These are phyloP conservation scores for Archaeoteleia sp. DNA, from an alignment of 2,888 invertebrate species.

Conservation along the genomic window DNA sequence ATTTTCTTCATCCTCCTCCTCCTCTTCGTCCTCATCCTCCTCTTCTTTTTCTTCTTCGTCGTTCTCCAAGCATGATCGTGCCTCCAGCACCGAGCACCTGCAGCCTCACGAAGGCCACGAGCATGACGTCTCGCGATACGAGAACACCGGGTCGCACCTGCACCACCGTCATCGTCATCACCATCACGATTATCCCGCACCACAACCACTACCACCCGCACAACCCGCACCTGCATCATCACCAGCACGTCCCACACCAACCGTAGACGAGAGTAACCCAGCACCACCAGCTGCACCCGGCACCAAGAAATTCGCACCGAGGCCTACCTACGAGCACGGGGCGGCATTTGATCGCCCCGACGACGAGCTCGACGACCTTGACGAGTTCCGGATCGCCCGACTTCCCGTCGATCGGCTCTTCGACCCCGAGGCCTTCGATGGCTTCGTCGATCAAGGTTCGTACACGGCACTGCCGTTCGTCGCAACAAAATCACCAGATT, in stretches of 20 bases:
- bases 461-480: constrained; percentile 74
- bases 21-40: constrained; percentile 58
- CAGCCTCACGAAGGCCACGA: constrained; percentile 54
- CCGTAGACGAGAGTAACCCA: constrained; percentile 66
- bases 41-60: constrained; percentile 64
- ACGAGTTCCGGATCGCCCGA: constrained; percentile 72
- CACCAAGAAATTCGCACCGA: constrained; percentile 70
- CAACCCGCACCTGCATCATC: constrained; percentile 61
- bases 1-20: constrained; percentile 55
- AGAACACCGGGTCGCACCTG: constrained; percentile 65
- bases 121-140: constrained; percentile 46
- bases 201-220: constrained; percentile 64
- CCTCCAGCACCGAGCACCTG: constrained; percentile 67
- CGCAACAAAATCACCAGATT: neutral
- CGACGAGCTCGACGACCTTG: constrained; percentile 75
- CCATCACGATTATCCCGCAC: constrained; percentile 63
- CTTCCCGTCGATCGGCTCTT: constrained; percentile 79
- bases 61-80: constrained; percentile 70
- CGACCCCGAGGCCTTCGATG: constrained; percentile 79
- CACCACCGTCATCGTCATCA: constrained; percentile 72
- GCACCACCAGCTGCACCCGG: constrained; percentile 64
- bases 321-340: constrained; percentile 73
- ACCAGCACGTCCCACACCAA: constrained; percentile 66
- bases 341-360: constrained; percentile 77
- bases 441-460: constrained; percentile 81